These are phyloP conservation scores for Elephantulus edwardii DNA, from an alignment of 2,113 vertebrate species.

Conservation along the genomic window DNA sequence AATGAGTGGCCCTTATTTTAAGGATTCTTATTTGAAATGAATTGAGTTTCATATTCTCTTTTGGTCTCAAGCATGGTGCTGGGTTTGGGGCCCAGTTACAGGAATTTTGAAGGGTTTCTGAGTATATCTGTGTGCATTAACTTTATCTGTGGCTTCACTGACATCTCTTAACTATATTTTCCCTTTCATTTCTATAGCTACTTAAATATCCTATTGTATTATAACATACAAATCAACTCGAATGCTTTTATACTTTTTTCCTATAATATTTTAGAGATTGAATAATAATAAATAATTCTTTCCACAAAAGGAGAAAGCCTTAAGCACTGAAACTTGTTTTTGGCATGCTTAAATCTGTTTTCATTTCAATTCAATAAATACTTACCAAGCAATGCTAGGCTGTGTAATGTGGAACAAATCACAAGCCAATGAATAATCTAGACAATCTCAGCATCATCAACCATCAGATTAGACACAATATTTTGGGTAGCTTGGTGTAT, in stretches of 20 bases:
- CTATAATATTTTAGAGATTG: conserved; percentile 1
- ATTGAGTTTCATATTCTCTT: conserved; percentile 8
- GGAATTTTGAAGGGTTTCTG: background rate
- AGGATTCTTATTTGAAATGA: background rate
- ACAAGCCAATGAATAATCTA: conserved; percentile 32
- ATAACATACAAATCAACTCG: conserved; percentile 45
- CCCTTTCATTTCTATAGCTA: conserved; percentile 1
- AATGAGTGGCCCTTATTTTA: background rate
- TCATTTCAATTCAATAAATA: conserved; percentile 37
- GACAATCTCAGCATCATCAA: background rate
- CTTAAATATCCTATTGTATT: conserved; percentile 3
- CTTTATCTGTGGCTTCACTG: background rate
- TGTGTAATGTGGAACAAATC: background rate
- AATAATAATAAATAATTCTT: conserved; percentile 54
- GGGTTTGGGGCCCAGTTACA: background rate
- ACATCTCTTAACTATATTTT: background rate
- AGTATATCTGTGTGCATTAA: background rate
- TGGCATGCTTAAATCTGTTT: conserved; percentile 43
- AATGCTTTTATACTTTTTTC: background rate
- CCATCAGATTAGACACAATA: conserved; percentile 29
- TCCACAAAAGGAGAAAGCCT: conserved; percentile 48
- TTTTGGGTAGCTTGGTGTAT: background rate
- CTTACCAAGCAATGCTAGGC: conserved; percentile 33
- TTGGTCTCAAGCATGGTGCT: background rate
- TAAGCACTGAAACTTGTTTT: conserved; percentile 30